These are phyloP conservation scores for Phalacrocorax carbo DNA, from an alignment of 2,113 vertebrate species.

Conservation along the genomic window DNA sequence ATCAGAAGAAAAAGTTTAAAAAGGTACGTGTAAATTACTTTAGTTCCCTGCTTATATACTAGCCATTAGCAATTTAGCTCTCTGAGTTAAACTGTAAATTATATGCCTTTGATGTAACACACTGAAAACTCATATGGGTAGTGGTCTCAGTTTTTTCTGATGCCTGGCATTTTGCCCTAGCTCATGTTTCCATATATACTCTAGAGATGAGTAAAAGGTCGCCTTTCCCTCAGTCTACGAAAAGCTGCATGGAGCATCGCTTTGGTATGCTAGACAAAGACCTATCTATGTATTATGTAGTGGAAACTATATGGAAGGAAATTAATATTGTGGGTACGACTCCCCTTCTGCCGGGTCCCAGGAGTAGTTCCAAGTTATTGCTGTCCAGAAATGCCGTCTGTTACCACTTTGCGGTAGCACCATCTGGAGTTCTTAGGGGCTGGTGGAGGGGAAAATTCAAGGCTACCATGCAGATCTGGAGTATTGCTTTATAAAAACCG, in stretches of 20 bases:
- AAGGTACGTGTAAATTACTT: background rate
- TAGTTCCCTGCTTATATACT: background rate
- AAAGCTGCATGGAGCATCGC: background rate
- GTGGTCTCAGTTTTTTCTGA: background rate
- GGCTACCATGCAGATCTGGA: background rate
- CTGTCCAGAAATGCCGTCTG: background rate
- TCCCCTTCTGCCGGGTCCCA: background rate
- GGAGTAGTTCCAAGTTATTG: background rate
- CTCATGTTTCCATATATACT: background rate
- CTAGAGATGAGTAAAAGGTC: conserved; percentile 23
- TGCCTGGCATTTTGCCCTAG: background rate
- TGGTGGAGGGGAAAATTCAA: background rate
- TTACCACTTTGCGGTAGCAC: background rate
- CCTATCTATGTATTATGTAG: background rate
- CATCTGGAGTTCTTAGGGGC: background rate
- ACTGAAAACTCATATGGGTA: background rate
- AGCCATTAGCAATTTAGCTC: background rate
- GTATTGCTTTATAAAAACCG: background rate
- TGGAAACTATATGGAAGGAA: background rate
- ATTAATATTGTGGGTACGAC: background rate
- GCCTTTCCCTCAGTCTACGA: background rate
- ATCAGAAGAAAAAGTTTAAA: background rate
- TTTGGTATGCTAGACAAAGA: conserved; percentile 1
- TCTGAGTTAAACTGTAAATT: background rate
- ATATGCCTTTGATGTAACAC: background rate